phyloP scores from a whole-genome alignment of 2,113 vertebrate genomes.

The Scomber scombrus region DNA sequence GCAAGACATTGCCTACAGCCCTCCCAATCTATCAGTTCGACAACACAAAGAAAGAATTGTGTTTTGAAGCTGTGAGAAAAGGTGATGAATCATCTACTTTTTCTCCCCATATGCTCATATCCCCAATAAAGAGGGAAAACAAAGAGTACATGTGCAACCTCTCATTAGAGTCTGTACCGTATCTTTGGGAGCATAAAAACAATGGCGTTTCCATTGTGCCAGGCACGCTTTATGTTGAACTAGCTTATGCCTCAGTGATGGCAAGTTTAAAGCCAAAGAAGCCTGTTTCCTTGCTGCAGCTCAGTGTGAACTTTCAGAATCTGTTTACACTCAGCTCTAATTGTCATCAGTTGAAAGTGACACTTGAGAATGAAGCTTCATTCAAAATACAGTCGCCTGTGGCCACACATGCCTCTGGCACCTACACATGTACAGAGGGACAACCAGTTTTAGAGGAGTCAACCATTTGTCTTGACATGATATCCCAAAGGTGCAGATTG shows the following conservation, averaged over 20 bases:
- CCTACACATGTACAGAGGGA: slow-evolving; percentile 62
- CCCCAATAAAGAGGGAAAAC: slow-evolving; percentile 54
- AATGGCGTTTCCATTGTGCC: slow-evolving; percentile 85
- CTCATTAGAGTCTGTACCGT: slow-evolving; percentile 70
- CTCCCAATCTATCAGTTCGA: slow-evolving; percentile 90
- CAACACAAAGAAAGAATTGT: slow-evolving; percentile 76
- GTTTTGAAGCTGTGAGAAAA: slow-evolving; percentile 80
- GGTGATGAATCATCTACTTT: slow-evolving; percentile 37
- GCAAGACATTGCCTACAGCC: slow-evolving; percentile 80
- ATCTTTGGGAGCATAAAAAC: slow-evolving; percentile 89
- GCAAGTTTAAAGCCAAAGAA: slow-evolving; percentile 79
- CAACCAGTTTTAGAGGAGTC: slow-evolving; percentile 79
- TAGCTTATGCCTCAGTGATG: slow-evolving; percentile 86
- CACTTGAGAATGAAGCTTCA: slow-evolving; percentile 63
- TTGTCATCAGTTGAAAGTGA: slow-evolving; percentile 81
- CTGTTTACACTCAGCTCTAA: slow-evolving; percentile 81
- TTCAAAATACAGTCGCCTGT: slow-evolving; percentile 86
- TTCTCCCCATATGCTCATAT: slow-evolving; percentile 77
- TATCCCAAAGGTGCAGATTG: slow-evolving; percentile 84
- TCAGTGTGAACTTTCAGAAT: slow-evolving; percentile 84
- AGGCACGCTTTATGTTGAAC: slow-evolving; percentile 87
- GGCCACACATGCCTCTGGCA: slow-evolving; percentile 84
- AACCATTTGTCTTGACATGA: slow-evolving; percentile 74
- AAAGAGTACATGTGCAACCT: slow-evolving; percentile 81
- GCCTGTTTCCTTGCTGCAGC: slow-evolving; percentile 78